These are phyloP conservation scores for Caenorhabditis sulstoni DNA, from an alignment of 2,888 invertebrate species.

Conservation along the genomic window DNA sequence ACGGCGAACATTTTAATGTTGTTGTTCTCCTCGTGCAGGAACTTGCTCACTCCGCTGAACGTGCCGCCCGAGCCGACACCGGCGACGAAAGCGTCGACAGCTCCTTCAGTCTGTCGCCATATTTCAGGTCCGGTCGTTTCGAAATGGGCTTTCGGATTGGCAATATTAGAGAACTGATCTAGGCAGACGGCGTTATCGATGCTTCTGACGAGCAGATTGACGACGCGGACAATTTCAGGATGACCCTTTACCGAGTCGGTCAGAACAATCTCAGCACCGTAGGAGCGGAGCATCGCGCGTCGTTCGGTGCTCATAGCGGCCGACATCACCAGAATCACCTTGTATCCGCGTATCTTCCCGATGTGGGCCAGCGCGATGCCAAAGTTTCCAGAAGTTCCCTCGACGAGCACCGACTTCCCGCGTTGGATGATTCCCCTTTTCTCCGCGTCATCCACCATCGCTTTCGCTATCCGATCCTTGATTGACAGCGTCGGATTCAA, in stretches of 20 bases:
- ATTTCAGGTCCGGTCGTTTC: too few relatives aligned
- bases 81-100: too few relatives aligned
- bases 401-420: slow-evolving; percentile 72
- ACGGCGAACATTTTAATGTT: too few relatives aligned
- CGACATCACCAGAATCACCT: slow-evolving; percentile 79
- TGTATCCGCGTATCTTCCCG: slow-evolving; percentile 68
- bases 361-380: slow-evolving; percentile 78
- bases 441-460: slow-evolving; percentile 75
- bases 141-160: too few relatives aligned
- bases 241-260: slow-evolving; percentile 57
- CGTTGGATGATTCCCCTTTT: slow-evolving; percentile 46
- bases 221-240: too few relatives aligned
- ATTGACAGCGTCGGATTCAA: slow-evolving; percentile 77
- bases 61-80: too few relatives aligned
- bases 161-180: too few relatives aligned
- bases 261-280: slow-evolving; percentile 66
- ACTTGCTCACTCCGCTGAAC: too few relatives aligned
- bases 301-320: slow-evolving; percentile 78
- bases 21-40: too few relatives aligned
- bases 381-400: slow-evolving; percentile 78
- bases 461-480: slow-evolving; percentile 78
- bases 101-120: too few relatives aligned
- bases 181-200: too few relatives aligned
- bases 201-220: too few relatives aligned
- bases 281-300: slow-evolving; percentile 73